A percentile compares a stretch with the other conserved stretches of the same genome.
Evolutionary conservation across 2,113 vertebrate genomes (phyloP).

Genomic region (Zosterops lateralis): DNA sequence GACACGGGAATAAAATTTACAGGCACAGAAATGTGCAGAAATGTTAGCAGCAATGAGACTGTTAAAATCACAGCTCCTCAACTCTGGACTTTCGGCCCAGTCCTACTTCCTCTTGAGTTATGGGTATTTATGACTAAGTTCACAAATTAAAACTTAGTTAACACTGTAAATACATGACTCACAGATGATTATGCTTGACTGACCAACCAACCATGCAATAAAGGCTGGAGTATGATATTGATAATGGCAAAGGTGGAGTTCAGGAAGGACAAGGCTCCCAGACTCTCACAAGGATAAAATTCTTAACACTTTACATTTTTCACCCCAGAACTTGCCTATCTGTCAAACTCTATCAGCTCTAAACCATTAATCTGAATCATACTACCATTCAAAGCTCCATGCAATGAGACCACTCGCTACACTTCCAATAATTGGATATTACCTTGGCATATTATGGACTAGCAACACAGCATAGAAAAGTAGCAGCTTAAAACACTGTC

Average conservation of each 20-base stretch:
- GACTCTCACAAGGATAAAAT: background rate
- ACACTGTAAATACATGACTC: background rate
- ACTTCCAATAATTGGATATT: background rate
- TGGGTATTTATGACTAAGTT: background rate
- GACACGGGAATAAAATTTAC: background rate
- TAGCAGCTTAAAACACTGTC: background rate
- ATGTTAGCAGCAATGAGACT: background rate
- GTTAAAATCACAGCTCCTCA: background rate
- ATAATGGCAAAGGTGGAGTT: background rate
- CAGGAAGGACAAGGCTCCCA: background rate
- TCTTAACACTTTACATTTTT: background rate
- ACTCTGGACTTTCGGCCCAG: background rate
- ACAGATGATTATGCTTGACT: background rate
- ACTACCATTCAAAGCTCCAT: background rate
- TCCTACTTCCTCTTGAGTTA: background rate
- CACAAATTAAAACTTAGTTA: background rate
- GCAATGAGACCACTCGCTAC: background rate
- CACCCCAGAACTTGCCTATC: background rate
- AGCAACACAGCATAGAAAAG: background rate
- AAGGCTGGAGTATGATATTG: background rate
- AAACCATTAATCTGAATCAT: background rate
- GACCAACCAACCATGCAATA: background rate
- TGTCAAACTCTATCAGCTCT: background rate
- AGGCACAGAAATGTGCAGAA: background rate
- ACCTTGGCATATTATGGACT: background rate